Percentiles rank a stretch among this genome's conserved stretches.
phyloP scores from a whole-genome alignment of 2,888 invertebrate genomes.

The Eilema caniola region DNA sequence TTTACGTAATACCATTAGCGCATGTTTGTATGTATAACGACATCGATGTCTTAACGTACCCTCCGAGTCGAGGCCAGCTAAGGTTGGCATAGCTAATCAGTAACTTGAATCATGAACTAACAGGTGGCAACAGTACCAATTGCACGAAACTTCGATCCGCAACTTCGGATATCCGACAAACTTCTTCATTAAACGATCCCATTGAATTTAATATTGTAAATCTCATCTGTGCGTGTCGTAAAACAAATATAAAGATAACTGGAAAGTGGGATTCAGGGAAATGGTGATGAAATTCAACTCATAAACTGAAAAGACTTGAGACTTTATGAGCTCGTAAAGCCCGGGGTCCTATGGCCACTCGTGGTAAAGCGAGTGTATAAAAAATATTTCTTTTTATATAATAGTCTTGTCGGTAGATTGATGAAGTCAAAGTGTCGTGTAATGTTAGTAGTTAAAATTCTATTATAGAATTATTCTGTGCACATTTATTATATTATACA shows the following conservation, averaged over 20 bases:
- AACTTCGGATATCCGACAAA: conserved; percentile 7
- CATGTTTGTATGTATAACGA: too few relatives aligned
- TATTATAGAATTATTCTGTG: neutral
- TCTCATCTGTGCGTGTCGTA: conserved; percentile 71
- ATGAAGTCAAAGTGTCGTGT: conserved; percentile 26
- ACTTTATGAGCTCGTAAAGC: conserved; percentile 74
- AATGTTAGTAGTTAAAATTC: neutral
- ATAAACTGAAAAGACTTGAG: conserved; percentile 74
- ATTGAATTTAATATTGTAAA: conserved; percentile 66
- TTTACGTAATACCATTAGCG: too few relatives aligned
- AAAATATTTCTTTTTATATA: conserved; percentile 36
- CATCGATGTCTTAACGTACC: too few relatives aligned
- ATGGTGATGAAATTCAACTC: conserved; percentile 76
- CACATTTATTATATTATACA: neutral
- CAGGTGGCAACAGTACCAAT: too few relatives aligned
- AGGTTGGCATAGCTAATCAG: too few relatives aligned
- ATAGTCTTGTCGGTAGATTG: conserved; percentile 27
- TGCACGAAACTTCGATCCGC: neutral
- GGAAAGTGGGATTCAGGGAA: conserved; percentile 62
- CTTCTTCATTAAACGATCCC: conserved; percentile 36
- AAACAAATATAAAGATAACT: conserved; percentile 76
- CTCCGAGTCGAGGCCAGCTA: too few relatives aligned
- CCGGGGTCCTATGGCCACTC: conserved; percentile 53
- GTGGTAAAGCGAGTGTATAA: conserved; percentile 39
- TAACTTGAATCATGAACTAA: too few relatives aligned